Conservation (phyloP, 2,888 invertebrate species). For the Criorhina ranunculi region DNA sequence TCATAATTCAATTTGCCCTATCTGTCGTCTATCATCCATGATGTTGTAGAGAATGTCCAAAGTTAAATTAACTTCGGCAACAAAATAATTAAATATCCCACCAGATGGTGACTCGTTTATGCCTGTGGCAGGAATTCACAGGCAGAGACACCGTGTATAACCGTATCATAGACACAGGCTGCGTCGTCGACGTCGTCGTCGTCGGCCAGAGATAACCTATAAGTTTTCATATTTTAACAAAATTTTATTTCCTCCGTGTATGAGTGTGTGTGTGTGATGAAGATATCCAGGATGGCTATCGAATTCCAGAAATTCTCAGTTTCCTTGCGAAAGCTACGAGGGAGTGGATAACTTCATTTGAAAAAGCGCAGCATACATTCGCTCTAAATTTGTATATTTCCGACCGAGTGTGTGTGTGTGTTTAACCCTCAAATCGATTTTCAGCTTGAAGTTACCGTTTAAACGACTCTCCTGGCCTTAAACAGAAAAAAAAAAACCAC, state of each 20-base stretch:
- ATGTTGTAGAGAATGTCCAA: conserved; percentile 72
- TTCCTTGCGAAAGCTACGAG: not conserved
- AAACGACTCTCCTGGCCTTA: conserved; percentile 30
- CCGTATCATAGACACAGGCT: conserved; percentile 29
- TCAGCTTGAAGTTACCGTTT: conserved; percentile 56
- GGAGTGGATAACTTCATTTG: conserved; percentile 70
- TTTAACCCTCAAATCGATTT: conserved; percentile 54
- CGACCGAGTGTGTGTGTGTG: conserved; percentile 4
- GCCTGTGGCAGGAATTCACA: conserved; percentile 59
- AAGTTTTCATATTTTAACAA: conserved; percentile 73
- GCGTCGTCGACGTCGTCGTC: not conserved
- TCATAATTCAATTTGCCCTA: conserved; percentile 75
- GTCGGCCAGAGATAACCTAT: conserved; percentile 37
- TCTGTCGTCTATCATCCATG: conserved; percentile 72
- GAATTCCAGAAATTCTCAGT: conserved; percentile 47
- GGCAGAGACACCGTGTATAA: not conserved
- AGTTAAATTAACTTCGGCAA: conserved; percentile 76
- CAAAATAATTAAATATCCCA: conserved; percentile 76
- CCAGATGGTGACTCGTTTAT: conserved; percentile 75
- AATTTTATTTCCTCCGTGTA: conserved; percentile 52
- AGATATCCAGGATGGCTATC: conserved; percentile 51
- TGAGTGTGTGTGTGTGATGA: conserved; percentile 28
- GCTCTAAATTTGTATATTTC: conserved; percentile 71
- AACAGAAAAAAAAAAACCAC: conserved; percentile 57
- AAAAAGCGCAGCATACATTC: conserved; percentile 66